Evolutionary conservation across 37 sponge, comb jelly and placozoan genomes (phyloP).

Genomic region (Mnemiopsis leidyi): DNA sequence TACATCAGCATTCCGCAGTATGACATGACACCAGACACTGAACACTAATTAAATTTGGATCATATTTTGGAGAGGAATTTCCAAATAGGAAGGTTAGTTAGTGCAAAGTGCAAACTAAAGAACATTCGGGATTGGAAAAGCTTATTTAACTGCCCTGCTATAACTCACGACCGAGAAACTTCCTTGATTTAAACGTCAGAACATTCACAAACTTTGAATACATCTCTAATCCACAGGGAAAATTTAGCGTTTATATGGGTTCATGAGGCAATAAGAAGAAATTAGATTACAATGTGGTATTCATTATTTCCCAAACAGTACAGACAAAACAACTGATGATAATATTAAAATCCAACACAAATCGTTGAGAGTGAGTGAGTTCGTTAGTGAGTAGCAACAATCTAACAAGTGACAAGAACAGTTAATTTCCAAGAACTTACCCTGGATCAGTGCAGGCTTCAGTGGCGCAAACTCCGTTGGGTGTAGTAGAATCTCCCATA

Average conservation of each 20-base stretch:
- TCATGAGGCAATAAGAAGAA: background rate
- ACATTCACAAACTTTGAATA: no score
- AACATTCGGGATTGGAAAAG: background rate
- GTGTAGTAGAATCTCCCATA: slow-evolving; percentile 9
- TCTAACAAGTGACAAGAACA: background rate
- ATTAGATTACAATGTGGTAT: background rate
- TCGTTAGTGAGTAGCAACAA: background rate
- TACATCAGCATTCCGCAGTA: background rate
- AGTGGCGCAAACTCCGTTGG: background rate
- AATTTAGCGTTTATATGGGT: background rate
- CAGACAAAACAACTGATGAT: background rate
- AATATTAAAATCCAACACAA: no score
- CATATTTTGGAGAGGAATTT: background rate
- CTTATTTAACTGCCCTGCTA: background rate
- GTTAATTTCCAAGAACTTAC: background rate
- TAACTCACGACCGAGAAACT: no score
- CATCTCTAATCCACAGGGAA: background rate
- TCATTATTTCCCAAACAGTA: background rate
- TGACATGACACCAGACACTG: background rate
- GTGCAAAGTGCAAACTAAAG: background rate
- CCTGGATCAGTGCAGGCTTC: background rate
- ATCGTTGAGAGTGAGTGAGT: no score
- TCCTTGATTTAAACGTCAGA: no score
- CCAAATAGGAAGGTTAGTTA: background rate
- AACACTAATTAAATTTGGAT: background rate